A percentile compares a stretch with the other conserved stretches of the same genome.
These are phyloP conservation scores for Furcula furcula DNA, from an alignment of 2,888 invertebrate genomes.

Conservation along the genomic window DNA sequence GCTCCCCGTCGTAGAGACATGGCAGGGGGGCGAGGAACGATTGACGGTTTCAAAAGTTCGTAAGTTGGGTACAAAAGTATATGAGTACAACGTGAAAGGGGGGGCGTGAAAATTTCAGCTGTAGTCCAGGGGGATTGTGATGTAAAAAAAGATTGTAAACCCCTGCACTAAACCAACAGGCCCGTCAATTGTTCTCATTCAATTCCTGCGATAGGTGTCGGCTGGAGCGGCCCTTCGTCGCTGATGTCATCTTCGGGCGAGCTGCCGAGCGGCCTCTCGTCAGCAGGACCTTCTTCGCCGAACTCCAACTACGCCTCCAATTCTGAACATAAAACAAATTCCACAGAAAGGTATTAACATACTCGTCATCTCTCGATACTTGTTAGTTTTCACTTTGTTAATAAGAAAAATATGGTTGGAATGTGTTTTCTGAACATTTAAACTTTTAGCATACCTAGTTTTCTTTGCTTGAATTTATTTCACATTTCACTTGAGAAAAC, in stretches of 20 bases:
- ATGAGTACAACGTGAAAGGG: too few species aligned
- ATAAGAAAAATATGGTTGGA: constrained; percentile 21
- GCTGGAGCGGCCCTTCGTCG: constrained; percentile 94
- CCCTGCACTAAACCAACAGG: too few species aligned
- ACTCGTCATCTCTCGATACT: background rate
- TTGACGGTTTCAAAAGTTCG: too few species aligned
- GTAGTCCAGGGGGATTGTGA: too few species aligned
- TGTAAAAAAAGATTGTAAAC: too few species aligned
- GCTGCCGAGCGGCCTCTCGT: constrained; percentile 84
- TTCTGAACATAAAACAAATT: constrained; percentile 53
- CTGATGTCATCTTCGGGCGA: constrained; percentile 83
- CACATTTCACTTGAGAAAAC: constrained; percentile 13
- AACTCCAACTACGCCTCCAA: constrained; percentile 80
- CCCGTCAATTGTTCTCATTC: too few species aligned
- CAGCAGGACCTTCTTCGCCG: constrained; percentile 91
- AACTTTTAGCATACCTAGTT: background rate
- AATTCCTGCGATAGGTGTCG: constrained; percentile 70
- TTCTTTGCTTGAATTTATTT: background rate
- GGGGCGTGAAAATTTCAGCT: too few species aligned
- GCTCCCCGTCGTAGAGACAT: too few species aligned
- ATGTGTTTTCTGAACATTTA: constrained; percentile 28
- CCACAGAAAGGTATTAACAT: constrained; percentile 57
- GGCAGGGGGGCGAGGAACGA: too few species aligned
- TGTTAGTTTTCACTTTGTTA: background rate
- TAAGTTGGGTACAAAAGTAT: too few species aligned